Percentiles rank a stretch among this genome's conserved stretches.
These are phyloP conservation scores for Phyllostomus hastatus DNA, from an alignment of 2,113 vertebrate genomes.

Conservation along the genomic window DNA sequence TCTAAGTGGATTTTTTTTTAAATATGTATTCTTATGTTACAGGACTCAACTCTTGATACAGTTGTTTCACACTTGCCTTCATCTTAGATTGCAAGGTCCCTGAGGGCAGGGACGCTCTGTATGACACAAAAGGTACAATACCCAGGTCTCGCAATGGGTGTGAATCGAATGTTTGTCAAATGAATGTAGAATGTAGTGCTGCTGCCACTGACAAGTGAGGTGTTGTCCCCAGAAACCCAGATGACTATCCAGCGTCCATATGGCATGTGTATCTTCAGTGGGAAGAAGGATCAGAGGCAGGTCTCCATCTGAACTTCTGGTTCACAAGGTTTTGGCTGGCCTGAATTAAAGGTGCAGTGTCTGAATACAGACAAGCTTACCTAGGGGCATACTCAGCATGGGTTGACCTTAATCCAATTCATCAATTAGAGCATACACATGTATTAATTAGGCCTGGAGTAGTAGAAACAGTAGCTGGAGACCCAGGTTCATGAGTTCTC, in stretches of 20 bases:
- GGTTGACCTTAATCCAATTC: background rate
- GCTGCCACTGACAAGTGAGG: background rate
- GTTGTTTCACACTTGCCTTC: background rate
- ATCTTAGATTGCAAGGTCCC: background rate
- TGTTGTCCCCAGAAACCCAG: background rate
- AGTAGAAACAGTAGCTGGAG: background rate
- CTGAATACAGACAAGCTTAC: background rate
- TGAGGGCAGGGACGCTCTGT: background rate
- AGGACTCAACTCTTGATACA: background rate
- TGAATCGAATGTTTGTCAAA: background rate
- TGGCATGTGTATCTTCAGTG: conserved; percentile 22
- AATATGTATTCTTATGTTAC: background rate
- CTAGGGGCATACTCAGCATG: background rate
- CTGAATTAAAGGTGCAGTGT: background rate
- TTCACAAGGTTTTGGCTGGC: background rate
- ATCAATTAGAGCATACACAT: background rate
- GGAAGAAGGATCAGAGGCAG: background rate
- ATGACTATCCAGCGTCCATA: background rate
- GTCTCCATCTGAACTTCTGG: background rate
- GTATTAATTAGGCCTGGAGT: background rate
- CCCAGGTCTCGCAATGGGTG: background rate
- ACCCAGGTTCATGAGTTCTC: background rate
- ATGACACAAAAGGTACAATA: background rate
- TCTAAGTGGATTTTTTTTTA: background rate
- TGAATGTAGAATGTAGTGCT: background rate